Conservation (phyloP, 2,797 vertebrate species). For the Channallabes apus region DNA sequence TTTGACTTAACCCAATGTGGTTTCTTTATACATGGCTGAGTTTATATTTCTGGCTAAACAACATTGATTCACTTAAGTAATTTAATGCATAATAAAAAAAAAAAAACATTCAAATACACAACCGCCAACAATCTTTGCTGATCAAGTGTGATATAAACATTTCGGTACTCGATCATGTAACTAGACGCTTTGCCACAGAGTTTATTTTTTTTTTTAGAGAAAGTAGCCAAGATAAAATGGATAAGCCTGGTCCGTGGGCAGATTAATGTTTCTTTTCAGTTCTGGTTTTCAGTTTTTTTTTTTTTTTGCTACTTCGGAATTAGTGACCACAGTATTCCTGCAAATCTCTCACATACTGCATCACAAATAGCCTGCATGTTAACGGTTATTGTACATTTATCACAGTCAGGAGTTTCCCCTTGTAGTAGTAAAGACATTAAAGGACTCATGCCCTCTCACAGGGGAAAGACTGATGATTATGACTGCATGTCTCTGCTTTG, state of each 20-base stretch:
- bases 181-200: not conserved
- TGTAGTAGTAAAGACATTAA: not conserved
- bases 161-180: not conserved
- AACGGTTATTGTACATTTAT: conserved; percentile 16
- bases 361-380: not conserved
- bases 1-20: not conserved
- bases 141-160: not conserved
- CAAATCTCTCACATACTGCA: not conserved
- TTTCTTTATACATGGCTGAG: not conserved
- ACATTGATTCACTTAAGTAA: not conserved
- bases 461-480: not conserved
- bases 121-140: not conserved
- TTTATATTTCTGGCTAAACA: not conserved
- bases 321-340: not conserved
- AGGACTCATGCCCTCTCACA: not conserved
- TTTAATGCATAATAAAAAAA: not conserved
- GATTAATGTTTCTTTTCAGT: not conserved
- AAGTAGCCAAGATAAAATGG: not conserved
- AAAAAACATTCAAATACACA: not conserved
- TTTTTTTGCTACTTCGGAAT: not conserved
- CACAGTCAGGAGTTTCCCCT: conserved; percentile 30
- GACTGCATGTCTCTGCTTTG: not conserved
- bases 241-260: not conserved
- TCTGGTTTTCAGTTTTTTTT: not conserved
- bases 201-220: not conserved